Base-by-base conservation (phyloP, 2,113 vertebrate genomes). In the Antennarius striatus region DNA sequence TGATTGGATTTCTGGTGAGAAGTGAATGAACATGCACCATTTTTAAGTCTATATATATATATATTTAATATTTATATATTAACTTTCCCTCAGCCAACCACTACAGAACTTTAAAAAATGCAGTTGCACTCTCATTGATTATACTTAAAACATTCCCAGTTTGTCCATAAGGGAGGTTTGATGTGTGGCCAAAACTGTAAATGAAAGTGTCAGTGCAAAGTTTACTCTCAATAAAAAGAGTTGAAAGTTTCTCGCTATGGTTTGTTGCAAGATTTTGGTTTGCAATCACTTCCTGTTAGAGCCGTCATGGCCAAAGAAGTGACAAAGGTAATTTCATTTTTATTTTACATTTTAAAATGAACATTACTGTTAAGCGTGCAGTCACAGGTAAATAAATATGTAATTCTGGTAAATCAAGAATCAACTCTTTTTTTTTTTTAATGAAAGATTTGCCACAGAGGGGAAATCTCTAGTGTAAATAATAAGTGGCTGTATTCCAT, bases 121-220 rank as follows among this genome's bases (percentile, higher is more conserved):
- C 63, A 78, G 75, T 82, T 86, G 83, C 79, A 86, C 85, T 84
- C 70, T 81, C 75, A 68, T 59, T 73, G 59, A 77, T 76, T 70
- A 80, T 85, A 90, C 89, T 88, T 87, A 79, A 90, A 87, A 89
- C 89, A 89, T 91, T 91, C 89, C 86, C 85, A 58, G 75, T 77
- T 28, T n/a, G 68, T 82, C 71, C 77, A 67, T 71, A 66, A 78
- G 73, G 81, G 58, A 60, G 70, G 68, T 80, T 79, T 86, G 77
- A 84, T 74, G 75, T 88, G 68, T 77, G 83, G 80, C 85, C 85
- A 88, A 81, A 88, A 80, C 73, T 86, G 73, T 85, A 83, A 86
- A 81, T 84, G 84, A 84, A 89, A 85, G 81, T 83, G 70, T 90
- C 79, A 86, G 80, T 88, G 84, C 78, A 84, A 87, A 82, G 86